Evolutionary conservation across 2,888 invertebrate genomes (phyloP), one percentile per base, ranked within the genome.

Genomic region (Strigamia crassipes): DNA sequence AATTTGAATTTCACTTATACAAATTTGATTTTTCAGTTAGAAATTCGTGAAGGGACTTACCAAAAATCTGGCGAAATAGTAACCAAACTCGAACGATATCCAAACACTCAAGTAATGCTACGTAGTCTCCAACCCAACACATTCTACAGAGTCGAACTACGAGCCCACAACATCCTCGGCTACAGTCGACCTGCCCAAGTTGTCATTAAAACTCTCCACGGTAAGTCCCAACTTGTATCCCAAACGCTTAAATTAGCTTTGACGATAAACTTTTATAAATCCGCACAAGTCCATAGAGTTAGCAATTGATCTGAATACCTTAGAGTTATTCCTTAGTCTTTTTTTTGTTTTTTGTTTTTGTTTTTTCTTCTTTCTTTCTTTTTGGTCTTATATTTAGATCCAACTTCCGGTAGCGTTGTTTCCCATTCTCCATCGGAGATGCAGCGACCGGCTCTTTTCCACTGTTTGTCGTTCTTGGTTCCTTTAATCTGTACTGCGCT

Each of bases 91-190:
- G 79, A 82, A 13, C 81, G 83, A 34, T 83, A 83, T 81, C 85
- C 84, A 73, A 82, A 84, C 23, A 85, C 86, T 9, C 83, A 85
- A n/a, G 85, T 84, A 83, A 85, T 85, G 89, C 90, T 96, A 86
- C 90, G 90, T 84, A 89, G 90, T 18, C 90, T 97, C 23, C 89
- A 90, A 81, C 92, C 96, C 0, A 94, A 95, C 87, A 94, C 94
- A 6, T 92, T 92, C 84, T 97, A 97, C 90, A 92, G 92, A 86
- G 92, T 96, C 86, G 94, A 95, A 86, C 90, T 97, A 82, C 90
- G 92, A 85, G 97, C 96, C 77, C 94, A 93, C 88, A 97, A 97
- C 88, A 89, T 91, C 31, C 93, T 96, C 84, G 97, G 96, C 82
- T 92, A 90, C 88, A 95, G 96, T 86, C 90, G 91, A 83, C 93